Percentiles rank a stretch among this genome's conserved stretches.
phyloP scores from a whole-genome alignment of 2,113 vertebrate species.

The Carassius auratus region DNA sequence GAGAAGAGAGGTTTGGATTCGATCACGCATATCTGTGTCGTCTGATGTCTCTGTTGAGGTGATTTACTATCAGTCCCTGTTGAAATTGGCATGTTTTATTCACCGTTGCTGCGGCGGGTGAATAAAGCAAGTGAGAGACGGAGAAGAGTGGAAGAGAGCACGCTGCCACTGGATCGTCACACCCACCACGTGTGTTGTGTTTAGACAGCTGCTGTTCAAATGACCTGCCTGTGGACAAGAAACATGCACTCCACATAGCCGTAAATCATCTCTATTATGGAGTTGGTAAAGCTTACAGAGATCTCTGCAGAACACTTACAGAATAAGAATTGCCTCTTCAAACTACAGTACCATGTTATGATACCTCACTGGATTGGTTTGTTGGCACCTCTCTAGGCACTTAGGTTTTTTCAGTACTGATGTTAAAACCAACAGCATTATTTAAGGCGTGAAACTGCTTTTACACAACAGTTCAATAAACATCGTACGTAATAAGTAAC shows the following conservation, averaged over 20 bases:
- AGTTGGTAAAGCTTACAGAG: conserved; percentile 34
- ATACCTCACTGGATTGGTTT: neutral
- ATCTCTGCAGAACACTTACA: conserved; percentile 30
- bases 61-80: no score
- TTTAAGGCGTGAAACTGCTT: no score
- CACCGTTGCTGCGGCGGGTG: neutral
- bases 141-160: conserved; percentile 17
- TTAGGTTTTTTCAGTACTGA: neutral
- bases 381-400: neutral
- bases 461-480: neutral
- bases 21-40: neutral
- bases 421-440: neutral
- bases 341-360: conserved; percentile 13
- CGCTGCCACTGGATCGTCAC: conserved; percentile 37
- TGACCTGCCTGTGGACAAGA: conserved; percentile 35
- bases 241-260: conserved; percentile 12
- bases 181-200: conserved; percentile 17
- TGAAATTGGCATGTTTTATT: neutral
- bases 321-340: conserved; percentile 31
- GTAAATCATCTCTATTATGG: conserved; percentile 53
- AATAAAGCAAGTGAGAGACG: neutral
- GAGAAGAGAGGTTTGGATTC: neutral
- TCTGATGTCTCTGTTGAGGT: neutral
- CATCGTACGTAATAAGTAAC: neutral
- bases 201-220: no score